Evolutionary conservation across 2,113 vertebrate genomes (phyloP).

Genomic region (Oriolus oriolus): DNA sequence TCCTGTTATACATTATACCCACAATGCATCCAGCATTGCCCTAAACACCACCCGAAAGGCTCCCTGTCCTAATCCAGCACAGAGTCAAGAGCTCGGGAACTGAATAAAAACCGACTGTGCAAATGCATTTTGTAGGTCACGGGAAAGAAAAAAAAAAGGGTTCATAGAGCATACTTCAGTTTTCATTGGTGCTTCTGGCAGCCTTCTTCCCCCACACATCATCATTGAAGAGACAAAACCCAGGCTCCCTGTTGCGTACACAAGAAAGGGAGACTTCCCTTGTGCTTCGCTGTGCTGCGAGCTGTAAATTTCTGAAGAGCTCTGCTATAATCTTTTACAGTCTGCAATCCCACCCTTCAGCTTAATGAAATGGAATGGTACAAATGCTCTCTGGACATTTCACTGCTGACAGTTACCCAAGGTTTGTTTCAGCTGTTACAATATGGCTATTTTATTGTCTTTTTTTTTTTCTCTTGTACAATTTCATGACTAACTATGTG

Average conservation of each 20-base stretch:
- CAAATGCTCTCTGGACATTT: slow-evolving; percentile 66
- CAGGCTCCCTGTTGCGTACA: slow-evolving; percentile 50
- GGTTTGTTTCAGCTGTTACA: slow-evolving; percentile 57
- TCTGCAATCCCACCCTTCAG: slow-evolving; percentile 67
- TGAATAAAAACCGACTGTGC: neutral
- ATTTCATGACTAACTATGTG: slow-evolving; percentile 73
- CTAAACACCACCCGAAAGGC: neutral
- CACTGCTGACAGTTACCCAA: slow-evolving; percentile 60
- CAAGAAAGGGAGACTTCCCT: neutral
- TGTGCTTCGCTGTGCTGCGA: neutral
- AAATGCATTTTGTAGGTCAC: slow-evolving; percentile 34
- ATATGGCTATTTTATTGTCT: slow-evolving; percentile 55
- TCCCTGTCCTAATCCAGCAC: slow-evolving; percentile 40
- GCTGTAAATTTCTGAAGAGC: slow-evolving; percentile 57
- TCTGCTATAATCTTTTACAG: slow-evolving; percentile 63
- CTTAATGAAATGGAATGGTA: slow-evolving; percentile 63
- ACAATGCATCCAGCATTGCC: neutral
- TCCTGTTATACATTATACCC: neutral
- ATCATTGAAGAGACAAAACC: slow-evolving; percentile 39
- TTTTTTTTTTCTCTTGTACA: slow-evolving; percentile 35
- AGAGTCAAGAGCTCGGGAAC: neutral
- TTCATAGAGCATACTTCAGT: slow-evolving; percentile 53
- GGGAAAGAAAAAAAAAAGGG: neutral
- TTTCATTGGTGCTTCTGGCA: slow-evolving; percentile 68
- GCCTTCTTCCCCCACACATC: slow-evolving; percentile 61